A percentile compares a stretch with the other conserved stretches of the same genome.
Evolutionary conservation across 2,797 vertebrate species (phyloP).

Genomic region (Amblyopsis hoosieri): DNA sequence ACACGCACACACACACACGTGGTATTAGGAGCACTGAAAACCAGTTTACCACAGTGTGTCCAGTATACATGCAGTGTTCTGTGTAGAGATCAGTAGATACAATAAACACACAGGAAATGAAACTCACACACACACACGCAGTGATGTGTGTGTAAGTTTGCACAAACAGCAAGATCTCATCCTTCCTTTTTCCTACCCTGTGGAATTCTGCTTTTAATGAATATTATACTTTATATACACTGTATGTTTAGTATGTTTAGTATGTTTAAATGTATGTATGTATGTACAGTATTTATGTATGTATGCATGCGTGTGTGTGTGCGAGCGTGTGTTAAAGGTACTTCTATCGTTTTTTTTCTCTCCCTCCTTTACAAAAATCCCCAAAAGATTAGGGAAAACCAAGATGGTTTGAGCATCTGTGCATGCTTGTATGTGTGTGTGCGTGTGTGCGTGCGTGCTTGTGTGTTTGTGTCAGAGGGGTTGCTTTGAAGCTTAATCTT

Average conservation of each 20-base stretch:
- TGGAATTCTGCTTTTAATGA: too few species aligned
- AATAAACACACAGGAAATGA: neutral
- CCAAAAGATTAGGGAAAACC: constrained; percentile 42
- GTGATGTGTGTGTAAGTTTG: too few species aligned
- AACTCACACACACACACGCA: too few species aligned
- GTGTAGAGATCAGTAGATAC: neutral
- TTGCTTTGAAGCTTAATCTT: constrained; percentile 32
- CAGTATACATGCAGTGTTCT: neutral
- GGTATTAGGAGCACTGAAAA: too few species aligned
- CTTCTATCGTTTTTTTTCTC: constrained; percentile 44
- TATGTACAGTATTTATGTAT: neutral
- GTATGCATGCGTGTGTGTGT: constrained; percentile 6
- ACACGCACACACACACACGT: too few species aligned
- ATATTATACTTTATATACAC: too few species aligned
- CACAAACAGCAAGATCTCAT: too few species aligned
- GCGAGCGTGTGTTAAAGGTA: constrained; percentile 27
- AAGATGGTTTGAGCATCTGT: constrained; percentile 9
- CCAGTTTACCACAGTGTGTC: neutral
- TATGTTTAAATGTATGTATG: constrained; percentile 3
- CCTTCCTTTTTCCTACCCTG: too few species aligned
- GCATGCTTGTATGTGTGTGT: neutral
- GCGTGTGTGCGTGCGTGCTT: constrained; percentile 2
- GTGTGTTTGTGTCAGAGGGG: neutral
- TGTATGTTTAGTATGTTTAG: neutral
- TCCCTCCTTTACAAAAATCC: constrained; percentile 39